phyloP scores from a whole-genome alignment of 2,888 invertebrate species.

The Drosophila mulleri region DNA sequence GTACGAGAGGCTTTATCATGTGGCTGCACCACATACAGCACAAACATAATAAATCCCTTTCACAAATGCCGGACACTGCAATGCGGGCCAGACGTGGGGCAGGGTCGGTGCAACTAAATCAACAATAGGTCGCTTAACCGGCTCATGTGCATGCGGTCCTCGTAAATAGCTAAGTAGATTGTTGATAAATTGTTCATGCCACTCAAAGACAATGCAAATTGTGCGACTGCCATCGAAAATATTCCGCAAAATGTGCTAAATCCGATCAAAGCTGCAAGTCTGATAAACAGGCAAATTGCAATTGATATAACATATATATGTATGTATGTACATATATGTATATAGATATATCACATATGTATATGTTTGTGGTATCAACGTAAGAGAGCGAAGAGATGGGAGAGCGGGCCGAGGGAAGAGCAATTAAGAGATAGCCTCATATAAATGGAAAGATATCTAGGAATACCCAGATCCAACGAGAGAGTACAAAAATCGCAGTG shows the following conservation, averaged over 20 bases:
- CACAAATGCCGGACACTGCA: slow-evolving; percentile 70
- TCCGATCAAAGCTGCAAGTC: slow-evolving; percentile 15
- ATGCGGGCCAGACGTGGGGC: slow-evolving; percentile 21
- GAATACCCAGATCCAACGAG: too few species aligned
- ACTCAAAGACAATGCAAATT: slow-evolving; percentile 53
- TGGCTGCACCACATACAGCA: slow-evolving; percentile 12
- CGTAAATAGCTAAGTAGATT: slow-evolving; percentile 44
- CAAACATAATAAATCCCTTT: slow-evolving; percentile 67
- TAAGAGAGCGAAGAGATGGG: too few species aligned
- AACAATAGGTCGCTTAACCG: slow-evolving; percentile 27
- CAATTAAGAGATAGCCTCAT: too few species aligned
- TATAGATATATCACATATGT: too few species aligned
- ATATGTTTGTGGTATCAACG: too few species aligned
- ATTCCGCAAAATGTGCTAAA: slow-evolving; percentile 15
- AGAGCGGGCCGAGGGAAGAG: too few species aligned
- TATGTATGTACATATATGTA: too few species aligned
- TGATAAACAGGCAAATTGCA: slow-evolving; percentile 10
- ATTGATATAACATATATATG: too few species aligned
- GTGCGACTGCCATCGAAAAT: slow-evolving; percentile 16
- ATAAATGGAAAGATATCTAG: too few species aligned
- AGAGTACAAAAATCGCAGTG: too few species aligned
- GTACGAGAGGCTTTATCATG: slow-evolving; percentile 24
- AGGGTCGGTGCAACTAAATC: slow-evolving; percentile 20
- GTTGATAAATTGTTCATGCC: slow-evolving; percentile 57
- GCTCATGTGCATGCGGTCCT: slow-evolving; percentile 26